Conservation (phyloP, 2,113 vertebrate species). For the Amblyopsis rosae region DNA sequence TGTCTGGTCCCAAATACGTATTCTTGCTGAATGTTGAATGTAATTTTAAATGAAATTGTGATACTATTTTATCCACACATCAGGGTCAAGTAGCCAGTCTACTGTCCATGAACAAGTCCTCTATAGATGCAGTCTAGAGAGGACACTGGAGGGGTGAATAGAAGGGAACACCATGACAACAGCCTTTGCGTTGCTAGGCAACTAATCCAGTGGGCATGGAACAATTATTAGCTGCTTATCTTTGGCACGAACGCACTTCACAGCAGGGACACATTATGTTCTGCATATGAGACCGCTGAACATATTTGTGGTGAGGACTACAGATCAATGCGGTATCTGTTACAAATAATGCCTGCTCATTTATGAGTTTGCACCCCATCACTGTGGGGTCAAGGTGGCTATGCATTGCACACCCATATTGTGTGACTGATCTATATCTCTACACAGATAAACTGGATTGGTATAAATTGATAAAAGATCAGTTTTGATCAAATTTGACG, state of each 20-base stretch:
- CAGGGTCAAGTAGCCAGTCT: not conserved
- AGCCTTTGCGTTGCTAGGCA: slow-evolving; percentile 71
- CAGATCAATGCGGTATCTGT: slow-evolving; percentile 11
- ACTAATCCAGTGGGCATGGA: slow-evolving; percentile 62
- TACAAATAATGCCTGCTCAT: slow-evolving; percentile 1
- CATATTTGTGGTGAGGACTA: not conserved
- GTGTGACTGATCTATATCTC: not conserved
- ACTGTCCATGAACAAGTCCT: slow-evolving; percentile 38
- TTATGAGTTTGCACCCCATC: not conserved
- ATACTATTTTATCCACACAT: too few species aligned
- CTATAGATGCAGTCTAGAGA: slow-evolving; percentile 29
- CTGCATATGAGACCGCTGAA: too few species aligned
- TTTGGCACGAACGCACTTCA: slow-evolving; percentile 22
- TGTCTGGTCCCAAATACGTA: not conserved
- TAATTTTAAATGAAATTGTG: not conserved
- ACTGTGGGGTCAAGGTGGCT: not conserved
- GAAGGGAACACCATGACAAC: slow-evolving; percentile 65
- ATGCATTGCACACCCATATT: not conserved
- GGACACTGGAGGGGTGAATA: slow-evolving; percentile 38
- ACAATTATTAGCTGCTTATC: slow-evolving; percentile 57
- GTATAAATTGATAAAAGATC: not conserved
- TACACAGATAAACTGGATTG: not conserved
- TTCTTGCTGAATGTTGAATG: not conserved
- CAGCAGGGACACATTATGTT: slow-evolving; percentile 18
- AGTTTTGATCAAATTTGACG: not conserved